These are phyloP conservation scores for Sweltsa coloradensis DNA, from an alignment of 1,140 invertebrate genomes.

Conservation along the genomic window DNA sequence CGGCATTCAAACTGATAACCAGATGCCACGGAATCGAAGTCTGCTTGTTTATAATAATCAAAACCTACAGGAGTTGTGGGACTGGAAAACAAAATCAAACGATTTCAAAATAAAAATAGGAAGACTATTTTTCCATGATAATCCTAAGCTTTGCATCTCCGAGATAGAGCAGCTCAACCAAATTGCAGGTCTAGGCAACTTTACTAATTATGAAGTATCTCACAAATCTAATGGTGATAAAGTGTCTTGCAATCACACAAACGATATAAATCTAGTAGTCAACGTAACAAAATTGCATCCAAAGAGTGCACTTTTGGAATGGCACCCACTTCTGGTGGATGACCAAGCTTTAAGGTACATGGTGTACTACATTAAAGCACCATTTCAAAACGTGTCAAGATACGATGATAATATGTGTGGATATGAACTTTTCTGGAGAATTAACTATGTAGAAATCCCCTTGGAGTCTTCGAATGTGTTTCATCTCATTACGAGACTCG, in stretches of 20 bases:
- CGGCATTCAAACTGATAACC: constrained; percentile 34
- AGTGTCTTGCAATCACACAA: constrained; percentile 53
- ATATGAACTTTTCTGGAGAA: constrained; percentile 25
- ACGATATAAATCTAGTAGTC: too few relatives aligned
- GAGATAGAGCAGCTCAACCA: constrained; percentile 46
- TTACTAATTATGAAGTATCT: constrained; percentile 40
- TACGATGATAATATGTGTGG: constrained; percentile 25
- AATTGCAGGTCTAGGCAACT: constrained; percentile 26
- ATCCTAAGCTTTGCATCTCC: constrained; percentile 56
- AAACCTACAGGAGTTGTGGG: constrained; percentile 53
- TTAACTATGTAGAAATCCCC: constrained; percentile 24
- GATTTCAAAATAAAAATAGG: constrained; percentile 45
- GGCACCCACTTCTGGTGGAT: constrained; percentile 34
- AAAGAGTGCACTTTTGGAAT: constrained; percentile 31
- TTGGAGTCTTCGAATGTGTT: constrained; percentile 13
- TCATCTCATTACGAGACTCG: constrained; percentile 34
- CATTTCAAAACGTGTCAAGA: too few relatives aligned
- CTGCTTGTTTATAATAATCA: constrained; percentile 48
- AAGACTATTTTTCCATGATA: constrained; percentile 56
- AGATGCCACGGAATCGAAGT: too few relatives aligned
- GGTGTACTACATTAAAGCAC: too few relatives aligned
- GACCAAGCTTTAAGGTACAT: too few relatives aligned
- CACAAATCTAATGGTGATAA: constrained; percentile 54
- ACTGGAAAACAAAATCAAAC: constrained; percentile 25
- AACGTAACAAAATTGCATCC: constrained; percentile 28